These are phyloP conservation scores for Mergus octosetaceus DNA, from an alignment of 2,797 vertebrate genomes.

Conservation along the genomic window DNA sequence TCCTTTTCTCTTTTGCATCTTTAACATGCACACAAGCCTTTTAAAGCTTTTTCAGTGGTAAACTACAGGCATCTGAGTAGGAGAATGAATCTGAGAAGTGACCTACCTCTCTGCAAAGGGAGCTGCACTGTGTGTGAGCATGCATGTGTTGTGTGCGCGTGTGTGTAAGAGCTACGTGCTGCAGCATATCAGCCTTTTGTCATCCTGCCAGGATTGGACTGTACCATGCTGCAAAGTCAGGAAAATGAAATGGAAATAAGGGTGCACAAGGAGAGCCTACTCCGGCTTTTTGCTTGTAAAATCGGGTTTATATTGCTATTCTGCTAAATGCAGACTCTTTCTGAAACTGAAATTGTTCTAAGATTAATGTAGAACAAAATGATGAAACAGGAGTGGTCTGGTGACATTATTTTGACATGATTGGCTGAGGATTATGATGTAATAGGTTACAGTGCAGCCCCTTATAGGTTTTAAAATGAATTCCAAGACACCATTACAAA, in stretches of 20 bases:
- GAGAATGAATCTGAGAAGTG: slow-evolving; percentile 74
- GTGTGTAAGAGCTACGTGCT: slow-evolving; percentile 71
- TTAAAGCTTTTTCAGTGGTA: slow-evolving; percentile 38
- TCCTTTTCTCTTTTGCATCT: background rate
- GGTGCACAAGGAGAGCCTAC: background rate
- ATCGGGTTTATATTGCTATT: slow-evolving; percentile 25
- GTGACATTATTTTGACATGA: slow-evolving; percentile 88
- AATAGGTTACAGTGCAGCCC: slow-evolving; percentile 91
- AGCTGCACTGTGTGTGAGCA: slow-evolving; percentile 36
- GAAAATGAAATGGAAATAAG: slow-evolving; percentile 50
- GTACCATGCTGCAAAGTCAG: slow-evolving; percentile 78
- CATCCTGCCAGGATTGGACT: slow-evolving; percentile 86
- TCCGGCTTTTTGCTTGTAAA: slow-evolving; percentile 54
- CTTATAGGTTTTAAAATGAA: slow-evolving; percentile 87
- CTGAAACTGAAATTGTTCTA: slow-evolving; percentile 60
- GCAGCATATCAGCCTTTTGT: slow-evolving; percentile 88
- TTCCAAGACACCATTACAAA: slow-evolving; percentile 82
- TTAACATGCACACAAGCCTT: background rate
- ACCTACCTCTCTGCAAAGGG: slow-evolving; percentile 67
- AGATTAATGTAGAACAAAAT: slow-evolving; percentile 72
- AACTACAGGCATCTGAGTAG: slow-evolving; percentile 55
- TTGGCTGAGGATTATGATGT: slow-evolving; percentile 98
- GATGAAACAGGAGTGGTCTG: slow-evolving; percentile 89
- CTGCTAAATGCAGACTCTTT: slow-evolving; percentile 47
- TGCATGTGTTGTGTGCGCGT: background rate